Percentiles rank a stretch among this genome's conserved stretches.
Evolutionary conservation across 2,888 invertebrate genomes (phyloP).

Genomic region (Habrosyne pyritoides): DNA sequence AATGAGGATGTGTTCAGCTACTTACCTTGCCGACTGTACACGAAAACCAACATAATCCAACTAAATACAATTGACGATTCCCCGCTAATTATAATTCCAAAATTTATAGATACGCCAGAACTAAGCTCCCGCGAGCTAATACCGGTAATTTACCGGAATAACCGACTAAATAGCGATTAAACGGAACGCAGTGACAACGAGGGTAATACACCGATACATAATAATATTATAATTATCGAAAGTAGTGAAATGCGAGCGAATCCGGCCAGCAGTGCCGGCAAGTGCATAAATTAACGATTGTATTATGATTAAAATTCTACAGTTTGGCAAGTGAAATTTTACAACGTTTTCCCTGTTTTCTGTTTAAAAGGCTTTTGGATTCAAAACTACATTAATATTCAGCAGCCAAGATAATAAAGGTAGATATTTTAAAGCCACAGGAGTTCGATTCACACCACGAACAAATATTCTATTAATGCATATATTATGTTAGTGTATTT

Average conservation of each 20-base stretch:
- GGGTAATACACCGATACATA: no score
- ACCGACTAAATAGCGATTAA: background rate
- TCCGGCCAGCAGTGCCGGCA: background rate
- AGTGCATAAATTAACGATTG: background rate
- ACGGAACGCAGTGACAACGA: background rate
- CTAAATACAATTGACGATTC: background rate
- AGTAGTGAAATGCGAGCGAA: background rate
- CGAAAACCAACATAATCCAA: background rate
- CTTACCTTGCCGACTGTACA: no score
- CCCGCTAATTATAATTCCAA: background rate
- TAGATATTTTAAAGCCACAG: no score
- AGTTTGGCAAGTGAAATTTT: background rate
- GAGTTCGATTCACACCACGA: no score
- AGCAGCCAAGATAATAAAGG: no score
- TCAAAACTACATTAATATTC: no score
- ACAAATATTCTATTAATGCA: no score
- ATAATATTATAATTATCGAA: background rate
- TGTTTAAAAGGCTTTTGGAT: no score
- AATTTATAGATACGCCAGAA: background rate
- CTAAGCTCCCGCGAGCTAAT: background rate
- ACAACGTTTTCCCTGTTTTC: no score
- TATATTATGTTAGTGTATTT: no score
- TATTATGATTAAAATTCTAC: background rate
- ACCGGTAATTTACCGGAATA: background rate
- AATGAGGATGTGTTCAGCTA: no score